These are phyloP conservation scores for Crax fasciolata DNA, from an alignment of 2,797 vertebrate species.

Conservation along the genomic window DNA sequence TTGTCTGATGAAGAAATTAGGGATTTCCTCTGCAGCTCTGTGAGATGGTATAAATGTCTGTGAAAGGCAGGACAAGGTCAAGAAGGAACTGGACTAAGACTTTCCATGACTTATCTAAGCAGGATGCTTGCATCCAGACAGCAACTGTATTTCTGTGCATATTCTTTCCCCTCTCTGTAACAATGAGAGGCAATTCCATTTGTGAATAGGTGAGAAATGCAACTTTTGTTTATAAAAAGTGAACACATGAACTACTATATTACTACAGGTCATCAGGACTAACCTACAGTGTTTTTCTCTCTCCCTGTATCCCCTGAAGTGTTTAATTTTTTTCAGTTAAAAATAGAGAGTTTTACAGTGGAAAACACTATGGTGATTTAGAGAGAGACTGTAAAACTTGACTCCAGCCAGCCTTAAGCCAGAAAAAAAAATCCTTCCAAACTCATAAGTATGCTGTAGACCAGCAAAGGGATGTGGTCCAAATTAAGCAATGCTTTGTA, in stretches of 20 bases:
- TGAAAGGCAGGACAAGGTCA: not conserved
- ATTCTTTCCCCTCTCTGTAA: not conserved
- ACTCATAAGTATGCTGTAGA: not conserved
- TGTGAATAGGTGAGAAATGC: not conserved
- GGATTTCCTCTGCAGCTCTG: not conserved
- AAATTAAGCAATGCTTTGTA: not conserved
- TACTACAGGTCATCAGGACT: not conserved
- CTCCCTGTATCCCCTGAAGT: not conserved
- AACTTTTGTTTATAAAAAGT: not conserved
- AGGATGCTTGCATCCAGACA: not conserved
- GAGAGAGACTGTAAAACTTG: not conserved
- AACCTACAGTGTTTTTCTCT: not conserved
- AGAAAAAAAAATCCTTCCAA: constrained; percentile 33
- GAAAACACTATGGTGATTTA: not conserved
- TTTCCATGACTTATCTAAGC: not conserved
- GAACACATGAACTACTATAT: accelerated
- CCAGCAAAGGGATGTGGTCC: not conserved
- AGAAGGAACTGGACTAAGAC: not conserved
- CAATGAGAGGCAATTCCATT: not conserved
- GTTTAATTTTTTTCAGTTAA: not conserved
- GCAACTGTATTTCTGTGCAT: not conserved
- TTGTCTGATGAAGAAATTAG: not conserved
- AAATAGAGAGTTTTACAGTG: not conserved
- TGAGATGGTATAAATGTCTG: not conserved
- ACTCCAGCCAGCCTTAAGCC: not conserved